phyloP scores from a whole-genome alignment of 2,888 invertebrate genomes.

The Nemoura dubitans region DNA sequence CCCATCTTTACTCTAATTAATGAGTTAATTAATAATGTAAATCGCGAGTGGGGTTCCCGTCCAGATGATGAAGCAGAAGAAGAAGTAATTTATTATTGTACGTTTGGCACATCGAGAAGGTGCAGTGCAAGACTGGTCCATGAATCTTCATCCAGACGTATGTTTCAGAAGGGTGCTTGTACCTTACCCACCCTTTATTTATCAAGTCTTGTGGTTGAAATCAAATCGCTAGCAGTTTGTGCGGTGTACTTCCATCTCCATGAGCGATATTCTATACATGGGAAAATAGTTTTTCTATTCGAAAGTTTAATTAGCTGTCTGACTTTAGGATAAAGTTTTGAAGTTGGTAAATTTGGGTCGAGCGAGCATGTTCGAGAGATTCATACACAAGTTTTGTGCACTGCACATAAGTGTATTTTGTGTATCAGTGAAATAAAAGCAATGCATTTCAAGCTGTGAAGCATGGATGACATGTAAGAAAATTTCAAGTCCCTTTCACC shows the following conservation, averaged over 20 bases:
- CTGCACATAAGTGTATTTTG: background rate
- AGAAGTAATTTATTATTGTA: slow-evolving; percentile 19
- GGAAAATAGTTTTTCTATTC: slow-evolving; percentile 7
- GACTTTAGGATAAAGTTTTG: background rate
- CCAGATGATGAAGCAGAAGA: slow-evolving; percentile 17
- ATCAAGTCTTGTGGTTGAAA: background rate
- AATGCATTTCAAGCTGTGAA: background rate
- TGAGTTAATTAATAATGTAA: slow-evolving; percentile 20
- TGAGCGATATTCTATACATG: background rate
- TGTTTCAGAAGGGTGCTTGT: background rate
- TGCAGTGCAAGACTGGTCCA: background rate
- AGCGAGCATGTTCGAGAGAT: background rate
- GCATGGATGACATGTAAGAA: background rate
- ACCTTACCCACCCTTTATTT: background rate
- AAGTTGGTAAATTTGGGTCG: background rate
- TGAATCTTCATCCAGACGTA: slow-evolving; percentile 8
- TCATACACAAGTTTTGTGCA: background rate
- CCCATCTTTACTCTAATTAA: slow-evolving; percentile 10
- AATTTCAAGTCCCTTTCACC: no score
- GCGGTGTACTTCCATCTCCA: background rate
- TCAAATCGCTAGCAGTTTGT: background rate
- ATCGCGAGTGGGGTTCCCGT: background rate
- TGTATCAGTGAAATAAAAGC: background rate
- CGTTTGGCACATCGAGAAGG: background rate
- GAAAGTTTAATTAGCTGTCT: background rate